Base-by-base conservation (phyloP, 1,140 invertebrate genomes). In the Helicorthomorpha holstii region DNA sequence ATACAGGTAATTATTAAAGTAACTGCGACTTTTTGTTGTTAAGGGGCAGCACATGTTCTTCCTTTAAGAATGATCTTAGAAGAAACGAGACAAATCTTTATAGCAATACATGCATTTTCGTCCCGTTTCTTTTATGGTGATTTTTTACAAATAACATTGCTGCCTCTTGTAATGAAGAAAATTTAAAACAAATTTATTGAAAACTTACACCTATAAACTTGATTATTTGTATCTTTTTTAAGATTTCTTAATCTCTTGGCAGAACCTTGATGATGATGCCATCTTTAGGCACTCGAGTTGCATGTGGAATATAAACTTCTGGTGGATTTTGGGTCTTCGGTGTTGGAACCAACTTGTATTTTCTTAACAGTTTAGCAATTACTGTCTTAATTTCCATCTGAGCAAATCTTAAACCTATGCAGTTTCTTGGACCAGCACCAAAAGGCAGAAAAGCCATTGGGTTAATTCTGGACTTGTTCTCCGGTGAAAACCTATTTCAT, bases 371-470 rank as follows among this genome's bases (percentile, higher is more conserved):
- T 7, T 16, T 7, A 34, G 16, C 16, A 34, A 34, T 7, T 7
- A 16, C 16, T 16, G 81, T 57, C 66, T 83, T 84, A 0, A 75
- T 71, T 61, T 82, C 74, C 49, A 83, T 58, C 2, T 78, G 51
- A 1, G 78, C 82, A 48, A 85, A 78, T 34, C 80, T 69, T 63
- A 72, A 70, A 45, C 78, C 80, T 22, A 76, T 63, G 54, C 75
- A 77, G 55, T 67, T 67, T 26, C 73, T 56, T 2, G 73, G 74
- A 10, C 75, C 75, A 16, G 59, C 56, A n/a, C 75, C 75, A 58
- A 76, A 77, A n/a, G 69, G 68, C 2, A 69, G 56, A 81, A 7
- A 22, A 22, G 44, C 44, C 19, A 22, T 22, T 10, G 44, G 44
- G 21, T 46, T 7, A 7, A 46, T 46, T 21, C 12, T 22, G 19